Base-by-base conservation (phyloP, 2,113 vertebrate genomes). In the Panurus biarmicus region DNA sequence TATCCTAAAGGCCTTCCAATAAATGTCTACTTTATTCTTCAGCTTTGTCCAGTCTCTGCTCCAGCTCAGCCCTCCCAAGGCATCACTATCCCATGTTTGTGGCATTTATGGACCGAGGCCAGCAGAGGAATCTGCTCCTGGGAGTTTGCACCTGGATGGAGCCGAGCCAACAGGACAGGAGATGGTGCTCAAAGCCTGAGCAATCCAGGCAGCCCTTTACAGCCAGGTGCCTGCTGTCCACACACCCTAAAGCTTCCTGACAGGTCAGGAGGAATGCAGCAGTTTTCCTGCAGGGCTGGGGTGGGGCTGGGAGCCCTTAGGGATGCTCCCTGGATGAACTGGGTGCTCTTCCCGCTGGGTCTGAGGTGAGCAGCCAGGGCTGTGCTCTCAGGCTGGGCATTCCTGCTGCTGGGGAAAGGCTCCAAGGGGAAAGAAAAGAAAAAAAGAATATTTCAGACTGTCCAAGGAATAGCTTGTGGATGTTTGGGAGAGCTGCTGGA, bases 151-250 rank as follows among this genome's bases (percentile, higher is more conserved):
- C 58, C 70, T 35, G n/a, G 36, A 25, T 80, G 81, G 91, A 94
- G 85, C 95, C 21, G 47, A 91, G 94, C 87, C 93, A 95, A 14
- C 62, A 80, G 78, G 67, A 94, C 89, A 94, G 86, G 89, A 94
- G 94, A 95, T 87, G 95, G 91, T 89, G 85, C 87, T 96, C 90
- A 40, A 82, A 87, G 93, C 56, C 94, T 67, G 58, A 79, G 67
- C 70, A 53, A 79, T 26, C 8, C 80, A 85, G 42, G 33, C 87
- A 79, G 60, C 35, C 38, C 78, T 73, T 38, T 25, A 17, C 50
- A 82, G 38, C 57, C 48, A 4, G 0, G 2, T 4, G 24, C 65
- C 7, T 10, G 26, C 5, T 56, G 12, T 3, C 74, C 84, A 8
- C 42, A 31, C 29, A 7, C 18, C 82, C 64, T 2, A n/a, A 35